Evolutionary conservation across 2,797 vertebrate genomes (phyloP).

Genomic region (Catostomus latipinnis): DNA sequence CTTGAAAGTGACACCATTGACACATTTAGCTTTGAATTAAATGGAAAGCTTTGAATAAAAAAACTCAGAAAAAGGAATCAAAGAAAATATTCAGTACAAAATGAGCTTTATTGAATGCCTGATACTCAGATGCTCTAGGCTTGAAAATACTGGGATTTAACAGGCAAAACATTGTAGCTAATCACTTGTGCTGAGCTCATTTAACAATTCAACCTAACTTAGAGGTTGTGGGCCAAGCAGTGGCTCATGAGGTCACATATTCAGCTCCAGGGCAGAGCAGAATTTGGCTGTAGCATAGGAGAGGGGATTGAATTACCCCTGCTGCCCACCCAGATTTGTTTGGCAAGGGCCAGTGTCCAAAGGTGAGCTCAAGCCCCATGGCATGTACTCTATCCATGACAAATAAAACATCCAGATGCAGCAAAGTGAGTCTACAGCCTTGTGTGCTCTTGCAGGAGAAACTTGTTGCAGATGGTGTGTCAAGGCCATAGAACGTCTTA

Average conservation of each 20-base stretch:
- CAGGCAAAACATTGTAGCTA: slow-evolving; percentile 26
- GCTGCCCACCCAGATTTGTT: slow-evolving; percentile 79
- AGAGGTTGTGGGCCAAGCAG: slow-evolving; percentile 62
- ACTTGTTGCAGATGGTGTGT: slow-evolving; percentile 47
- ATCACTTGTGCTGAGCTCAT: slow-evolving; percentile 56
- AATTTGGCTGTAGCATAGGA: slow-evolving; percentile 69
- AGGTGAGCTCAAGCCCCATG: slow-evolving; percentile 68
- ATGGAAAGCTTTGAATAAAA: background rate
- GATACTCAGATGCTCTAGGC: too few species aligned
- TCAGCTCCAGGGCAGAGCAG: slow-evolving; percentile 68
- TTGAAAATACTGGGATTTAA: background rate
- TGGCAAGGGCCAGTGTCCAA: slow-evolving; percentile 76
- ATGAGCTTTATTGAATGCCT: background rate
- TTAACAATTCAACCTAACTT: slow-evolving; percentile 27
- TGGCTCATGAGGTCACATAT: slow-evolving; percentile 72
- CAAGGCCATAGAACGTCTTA: slow-evolving; percentile 38
- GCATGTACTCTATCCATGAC: slow-evolving; percentile 72
- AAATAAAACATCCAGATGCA: slow-evolving; percentile 66
- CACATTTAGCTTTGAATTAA: background rate
- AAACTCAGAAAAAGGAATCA: background rate
- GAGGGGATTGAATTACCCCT: slow-evolving; percentile 75
- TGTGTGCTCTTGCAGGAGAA: slow-evolving; percentile 55
- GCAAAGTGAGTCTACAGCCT: slow-evolving; percentile 60
- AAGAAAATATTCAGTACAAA: background rate
- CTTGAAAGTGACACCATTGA: slow-evolving; percentile 13